Evolutionary conservation across 2,113 vertebrate species (phyloP).

Genomic region (Corythoichthys intestinalis): DNA sequence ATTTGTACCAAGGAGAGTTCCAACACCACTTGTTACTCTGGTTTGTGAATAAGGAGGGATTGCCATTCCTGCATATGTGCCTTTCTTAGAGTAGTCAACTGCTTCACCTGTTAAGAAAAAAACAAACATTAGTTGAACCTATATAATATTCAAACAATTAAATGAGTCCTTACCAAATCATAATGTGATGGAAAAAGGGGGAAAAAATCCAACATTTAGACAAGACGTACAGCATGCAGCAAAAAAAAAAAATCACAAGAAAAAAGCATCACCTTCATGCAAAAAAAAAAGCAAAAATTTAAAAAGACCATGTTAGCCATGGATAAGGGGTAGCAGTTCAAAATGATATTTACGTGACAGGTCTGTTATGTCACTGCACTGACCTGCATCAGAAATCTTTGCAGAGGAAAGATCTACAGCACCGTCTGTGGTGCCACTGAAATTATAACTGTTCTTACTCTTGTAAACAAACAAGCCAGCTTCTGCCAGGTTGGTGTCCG

Average conservation of each 20-base stretch:
- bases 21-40: conserved; percentile 74
- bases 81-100: conserved; percentile 98
- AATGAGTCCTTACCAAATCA: conserved; percentile 73
- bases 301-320: conserved; percentile 58
- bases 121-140: conserved; percentile 85
- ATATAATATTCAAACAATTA: conserved; percentile 53
- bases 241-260: conserved; percentile 66
- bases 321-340: conserved; percentile 79
- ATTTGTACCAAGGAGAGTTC: conserved; percentile 77
- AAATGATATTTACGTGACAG: conserved; percentile 83
- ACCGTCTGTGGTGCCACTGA: conserved; percentile 83
- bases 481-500: conserved; percentile 94
- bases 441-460: conserved; percentile 96
- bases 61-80: conserved; percentile 81
- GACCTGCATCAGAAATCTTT: conserved; percentile 90
- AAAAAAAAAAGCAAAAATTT: conserved; percentile 41
- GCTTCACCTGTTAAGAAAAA: conserved; percentile 91
- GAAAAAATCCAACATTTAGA: conserved; percentile 68
- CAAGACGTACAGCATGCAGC: conserved; percentile 81
- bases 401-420: conserved; percentile 97
- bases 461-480: conserved; percentile 93
- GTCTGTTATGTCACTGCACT: conserved; percentile 86
- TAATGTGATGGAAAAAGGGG: conserved; percentile 61
- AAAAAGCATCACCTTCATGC: conserved; percentile 53
- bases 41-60: conserved; percentile 91